Conservation (phyloP, 1,140 invertebrate species). For the Ericerus pela region DNA sequence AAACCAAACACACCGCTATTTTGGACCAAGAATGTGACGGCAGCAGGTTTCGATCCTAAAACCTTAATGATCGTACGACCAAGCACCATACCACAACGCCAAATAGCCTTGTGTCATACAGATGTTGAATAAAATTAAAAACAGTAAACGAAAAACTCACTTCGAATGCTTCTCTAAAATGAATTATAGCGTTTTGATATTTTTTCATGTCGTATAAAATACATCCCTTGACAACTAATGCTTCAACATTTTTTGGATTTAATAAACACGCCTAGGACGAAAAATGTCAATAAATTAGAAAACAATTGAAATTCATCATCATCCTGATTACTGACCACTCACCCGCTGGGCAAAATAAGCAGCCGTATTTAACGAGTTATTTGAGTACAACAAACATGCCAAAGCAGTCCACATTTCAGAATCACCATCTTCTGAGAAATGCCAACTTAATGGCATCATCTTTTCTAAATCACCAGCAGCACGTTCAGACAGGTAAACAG, state of each 20-base stretch:
- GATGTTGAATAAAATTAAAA: too few species aligned
- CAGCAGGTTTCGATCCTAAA: too few species aligned
- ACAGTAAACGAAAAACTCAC: too few species aligned
- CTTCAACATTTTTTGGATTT: conserved; percentile 46
- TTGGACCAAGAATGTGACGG: too few species aligned
- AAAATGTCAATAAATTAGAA: conserved; percentile 2
- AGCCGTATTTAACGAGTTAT: conserved; percentile 17
- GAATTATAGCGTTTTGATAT: conserved; percentile 47
- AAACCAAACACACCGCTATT: too few species aligned
- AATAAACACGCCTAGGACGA: conserved; percentile 33
- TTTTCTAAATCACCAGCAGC: conserved; percentile 9
- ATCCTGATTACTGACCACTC: background rate
- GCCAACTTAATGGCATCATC: conserved; percentile 26
- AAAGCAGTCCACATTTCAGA: conserved; percentile 19
- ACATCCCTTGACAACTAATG: conserved; percentile 50
- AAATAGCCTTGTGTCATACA: too few species aligned
- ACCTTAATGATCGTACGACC: too few species aligned
- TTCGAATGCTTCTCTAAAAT: conserved; percentile 56
- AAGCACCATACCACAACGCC: too few species aligned
- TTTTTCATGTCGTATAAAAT: conserved; percentile 56
- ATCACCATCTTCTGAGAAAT: conserved; percentile 30
- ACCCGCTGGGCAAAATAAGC: conserved; percentile 15
- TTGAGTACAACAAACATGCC: conserved; percentile 18
- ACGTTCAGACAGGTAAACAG: background rate
- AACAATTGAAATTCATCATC: background rate